These are phyloP conservation scores for Chaitophorus viminalis DNA, from an alignment of 2,888 invertebrate species.

Conservation along the genomic window DNA sequence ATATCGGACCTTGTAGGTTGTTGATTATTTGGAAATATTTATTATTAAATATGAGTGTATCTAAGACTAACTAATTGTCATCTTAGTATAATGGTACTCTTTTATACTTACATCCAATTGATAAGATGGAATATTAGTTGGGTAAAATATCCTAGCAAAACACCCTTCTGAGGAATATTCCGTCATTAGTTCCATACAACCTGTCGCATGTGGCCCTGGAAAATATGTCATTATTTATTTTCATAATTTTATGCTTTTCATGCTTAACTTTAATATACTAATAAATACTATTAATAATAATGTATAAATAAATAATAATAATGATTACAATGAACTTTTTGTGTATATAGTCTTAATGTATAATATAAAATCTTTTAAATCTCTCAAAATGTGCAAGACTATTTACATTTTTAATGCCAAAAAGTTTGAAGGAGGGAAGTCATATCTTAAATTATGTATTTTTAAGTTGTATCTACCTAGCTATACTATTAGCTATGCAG, in stretches of 20 bases:
- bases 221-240: slow-evolving; percentile 58
- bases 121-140: slow-evolving; percentile 67
- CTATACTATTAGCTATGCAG: too few relatives aligned
- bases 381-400: not conserved
- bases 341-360: not conserved
- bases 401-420: not conserved
- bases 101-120: slow-evolving; percentile 67
- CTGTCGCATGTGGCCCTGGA: slow-evolving; percentile 71
- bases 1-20: too few relatives aligned
- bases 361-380: not conserved
- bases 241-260: too few relatives aligned
- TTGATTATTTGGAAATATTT: too few relatives aligned
- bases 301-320: not conserved
- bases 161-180: slow-evolving; percentile 70
- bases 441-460: not conserved
- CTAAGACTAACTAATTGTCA: too few relatives aligned
- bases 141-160: slow-evolving; percentile 73
- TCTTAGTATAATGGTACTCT: not conserved
- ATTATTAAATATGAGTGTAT: too few relatives aligned
- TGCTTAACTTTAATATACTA: not conserved
- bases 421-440: not conserved
- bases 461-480: not conserved
- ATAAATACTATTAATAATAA: not conserved
- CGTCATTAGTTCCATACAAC: slow-evolving; percentile 72
- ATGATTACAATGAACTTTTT: not conserved